Evolutionary conservation across 1,140 invertebrate species (phyloP), one percentile per base, ranked within the genome.

Genomic region (Centruroides vittatus): DNA sequence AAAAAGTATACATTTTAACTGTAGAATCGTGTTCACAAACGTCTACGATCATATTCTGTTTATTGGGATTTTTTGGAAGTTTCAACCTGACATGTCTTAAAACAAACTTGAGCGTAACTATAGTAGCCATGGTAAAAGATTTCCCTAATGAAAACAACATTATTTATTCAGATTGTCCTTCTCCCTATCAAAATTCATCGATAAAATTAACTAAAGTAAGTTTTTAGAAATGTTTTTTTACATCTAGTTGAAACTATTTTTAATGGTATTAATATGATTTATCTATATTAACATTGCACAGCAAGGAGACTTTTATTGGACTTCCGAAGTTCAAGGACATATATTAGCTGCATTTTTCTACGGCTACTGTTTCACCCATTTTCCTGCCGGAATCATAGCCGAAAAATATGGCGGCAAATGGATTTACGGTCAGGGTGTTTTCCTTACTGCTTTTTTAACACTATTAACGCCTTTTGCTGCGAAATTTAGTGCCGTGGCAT

Each of bases 301-400:
- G 63, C 46, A 54, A 11, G 85, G 85, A 55, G 81, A 86, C 69
- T 89, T 90, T 67, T 77, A 78, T 48, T 93, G 88, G 89, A 80
- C 83, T 68, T 80, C 85, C 72, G 78, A 78, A 60, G 85, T 84
- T 12, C 87, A 90, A 73, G 86, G 86, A 55, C 73, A 89, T 60
- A 85, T 93, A 63, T 75, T 92, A 51, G 84, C 84, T 35, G 81
- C 86, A n/a, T 92, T 91, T 71, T 92, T 91, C 71, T 88, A 84
- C 82, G 89, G 89, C 4, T 92, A 91, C 69, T 79, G 89, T 52
- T 73, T 88, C 0, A 86, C 86, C 0, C 84, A 93, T 74, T 76
- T 93, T 53, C 88, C 90, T 0, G 86, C 86, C 48, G 88, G 84
- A 3, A 77, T 84, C 60, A 72, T 90, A 52, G 83, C 86, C 0